A percentile compares a stretch with the other conserved stretches of the same genome.
Evolutionary conservation across 2,113 vertebrate genomes (phyloP).

Genomic region (Amphiprion ocellaris): DNA sequence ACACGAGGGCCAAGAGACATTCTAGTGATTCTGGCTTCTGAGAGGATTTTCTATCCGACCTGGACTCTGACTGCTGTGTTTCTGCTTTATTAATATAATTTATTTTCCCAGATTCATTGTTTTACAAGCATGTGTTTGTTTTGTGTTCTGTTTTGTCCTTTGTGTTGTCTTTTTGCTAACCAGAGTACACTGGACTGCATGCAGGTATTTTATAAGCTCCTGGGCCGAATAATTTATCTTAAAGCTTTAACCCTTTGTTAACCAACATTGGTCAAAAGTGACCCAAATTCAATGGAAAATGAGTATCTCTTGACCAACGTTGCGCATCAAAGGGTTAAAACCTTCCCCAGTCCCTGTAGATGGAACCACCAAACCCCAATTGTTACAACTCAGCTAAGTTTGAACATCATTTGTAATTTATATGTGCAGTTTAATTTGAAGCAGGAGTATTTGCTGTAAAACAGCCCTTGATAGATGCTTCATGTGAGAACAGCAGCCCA

Average conservation of each 20-base stretch:
- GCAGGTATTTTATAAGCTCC: conserved; percentile 88
- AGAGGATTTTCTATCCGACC: conserved; percentile 32
- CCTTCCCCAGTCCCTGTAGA: conserved; percentile 15
- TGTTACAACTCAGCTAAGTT: not conserved
- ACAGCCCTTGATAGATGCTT: not conserved
- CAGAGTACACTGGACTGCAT: conserved; percentile 98
- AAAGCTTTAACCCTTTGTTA: too few species aligned
- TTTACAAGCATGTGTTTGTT: conserved; percentile 68
- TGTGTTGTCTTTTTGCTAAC: conserved; percentile 80
- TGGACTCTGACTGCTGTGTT: conserved; percentile 45
- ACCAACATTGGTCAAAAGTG: too few species aligned
- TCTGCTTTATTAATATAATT: conserved; percentile 60
- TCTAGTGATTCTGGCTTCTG: conserved; percentile 51
- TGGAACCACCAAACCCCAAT: conserved; percentile 22
- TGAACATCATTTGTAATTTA: not conserved
- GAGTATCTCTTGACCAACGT: too few species aligned
- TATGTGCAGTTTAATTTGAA: not conserved
- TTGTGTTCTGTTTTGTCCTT: conserved; percentile 40
- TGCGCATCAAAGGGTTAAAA: not conserved
- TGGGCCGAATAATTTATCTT: conserved; percentile 10
- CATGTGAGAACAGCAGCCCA: not conserved
- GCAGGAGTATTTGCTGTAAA: conserved; percentile 4
- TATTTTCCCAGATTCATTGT: conserved; percentile 34
- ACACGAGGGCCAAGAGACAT: conserved; percentile 39
- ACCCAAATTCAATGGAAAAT: too few species aligned